A percentile compares a stretch with the other conserved stretches of the same genome.
These are phyloP conservation scores for Ommatoiulus sabulosus DNA, from an alignment of 2,888 invertebrate species.

Conservation along the genomic window DNA sequence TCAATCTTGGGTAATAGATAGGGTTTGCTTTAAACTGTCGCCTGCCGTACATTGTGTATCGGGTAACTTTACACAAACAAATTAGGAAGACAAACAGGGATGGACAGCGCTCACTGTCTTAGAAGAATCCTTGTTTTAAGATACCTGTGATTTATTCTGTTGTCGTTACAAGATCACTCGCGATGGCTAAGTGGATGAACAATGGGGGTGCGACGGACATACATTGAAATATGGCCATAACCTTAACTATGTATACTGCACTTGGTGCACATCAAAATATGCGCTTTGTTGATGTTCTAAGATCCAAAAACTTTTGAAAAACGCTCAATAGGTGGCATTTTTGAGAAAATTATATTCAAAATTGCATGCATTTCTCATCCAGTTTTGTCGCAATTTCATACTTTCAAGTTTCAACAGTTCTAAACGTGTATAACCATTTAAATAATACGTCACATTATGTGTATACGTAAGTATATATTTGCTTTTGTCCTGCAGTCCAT, in stretches of 20 bases:
- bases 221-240: background rate
- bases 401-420: too few relatives aligned
- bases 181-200: background rate
- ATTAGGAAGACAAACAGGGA: conserved; percentile 36
- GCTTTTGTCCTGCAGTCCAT: too few relatives aligned
- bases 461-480: too few relatives aligned
- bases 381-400: too few relatives aligned
- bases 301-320: too few relatives aligned
- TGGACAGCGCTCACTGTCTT: conserved; percentile 6
- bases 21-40: background rate
- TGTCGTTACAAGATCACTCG: background rate
- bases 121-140: background rate
- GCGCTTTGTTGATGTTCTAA: too few relatives aligned
- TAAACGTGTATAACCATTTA: too few relatives aligned
- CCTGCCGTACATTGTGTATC: background rate
- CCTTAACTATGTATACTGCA: background rate
- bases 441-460: too few relatives aligned
- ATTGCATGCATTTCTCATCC: too few relatives aligned
- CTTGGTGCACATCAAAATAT: too few relatives aligned
- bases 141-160: conserved; percentile 14
- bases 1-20: conserved; percentile 18
- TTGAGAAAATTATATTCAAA: too few relatives aligned
- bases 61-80: conserved; percentile 35
- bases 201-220: background rate
- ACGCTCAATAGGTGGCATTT: too few relatives aligned